phyloP scores from a whole-genome alignment of 2,113 vertebrate genomes.

The Pandion haliaetus region DNA sequence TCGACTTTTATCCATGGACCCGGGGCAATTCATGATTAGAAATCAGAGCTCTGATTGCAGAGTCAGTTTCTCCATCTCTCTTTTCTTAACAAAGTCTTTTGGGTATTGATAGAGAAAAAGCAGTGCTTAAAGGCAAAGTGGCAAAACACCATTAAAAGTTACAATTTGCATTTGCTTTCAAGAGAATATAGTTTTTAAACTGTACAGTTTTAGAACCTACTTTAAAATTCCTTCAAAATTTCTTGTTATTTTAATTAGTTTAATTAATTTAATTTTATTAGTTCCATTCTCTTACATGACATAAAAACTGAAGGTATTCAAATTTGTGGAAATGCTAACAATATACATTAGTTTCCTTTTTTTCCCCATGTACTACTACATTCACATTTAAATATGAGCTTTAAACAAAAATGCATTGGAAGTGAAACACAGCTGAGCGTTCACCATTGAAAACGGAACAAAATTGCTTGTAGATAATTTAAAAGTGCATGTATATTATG shows the following conservation, averaged over 20 bases:
- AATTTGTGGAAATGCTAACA: neutral
- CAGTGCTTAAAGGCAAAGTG: neutral
- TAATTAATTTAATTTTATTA: too few species aligned
- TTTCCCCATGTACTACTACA: neutral
- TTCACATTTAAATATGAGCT: neutral
- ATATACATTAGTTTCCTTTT: neutral
- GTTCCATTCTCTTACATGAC: neutral
- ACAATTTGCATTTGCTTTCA: neutral
- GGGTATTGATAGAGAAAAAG: neutral
- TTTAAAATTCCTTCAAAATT: neutral
- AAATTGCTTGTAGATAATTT: slow-evolving; percentile 1
- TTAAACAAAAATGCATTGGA: neutral
- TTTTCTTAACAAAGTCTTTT: neutral
- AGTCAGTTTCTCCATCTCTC: neutral
- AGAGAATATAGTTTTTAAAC: neutral
- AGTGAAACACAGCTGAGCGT: neutral
- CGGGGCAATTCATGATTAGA: neutral
- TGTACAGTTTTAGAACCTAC: neutral
- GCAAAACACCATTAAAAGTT: neutral
- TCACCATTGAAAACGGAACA: neutral
- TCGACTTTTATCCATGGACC: neutral
- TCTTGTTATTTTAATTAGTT: neutral
- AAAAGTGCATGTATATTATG: neutral
- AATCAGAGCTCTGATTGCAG: neutral
- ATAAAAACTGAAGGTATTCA: neutral